These are phyloP conservation scores for Nymphalis io DNA, from an alignment of 1,140 invertebrate genomes.

Conservation along the genomic window DNA sequence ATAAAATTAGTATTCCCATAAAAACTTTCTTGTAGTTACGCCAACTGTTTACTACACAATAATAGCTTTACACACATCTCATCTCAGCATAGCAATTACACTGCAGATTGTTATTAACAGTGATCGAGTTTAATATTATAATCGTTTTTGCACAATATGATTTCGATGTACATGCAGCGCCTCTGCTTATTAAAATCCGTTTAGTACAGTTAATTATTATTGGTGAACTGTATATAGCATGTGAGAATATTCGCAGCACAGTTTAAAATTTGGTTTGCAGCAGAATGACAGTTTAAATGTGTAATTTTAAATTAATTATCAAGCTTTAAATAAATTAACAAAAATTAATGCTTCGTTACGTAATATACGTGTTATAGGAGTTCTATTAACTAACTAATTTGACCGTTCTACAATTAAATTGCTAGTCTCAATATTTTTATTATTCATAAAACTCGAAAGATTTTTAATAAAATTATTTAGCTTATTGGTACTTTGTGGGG, in stretches of 20 bases:
- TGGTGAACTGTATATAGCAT: slow-evolving; percentile 35
- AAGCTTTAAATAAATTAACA: slow-evolving; percentile 14
- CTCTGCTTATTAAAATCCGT: slow-evolving; percentile 40
- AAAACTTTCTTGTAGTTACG: slow-evolving; percentile 39
- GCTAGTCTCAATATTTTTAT: slow-evolving; percentile 69
- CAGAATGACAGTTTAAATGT: slow-evolving; percentile 36
- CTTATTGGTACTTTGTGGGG: not conserved
- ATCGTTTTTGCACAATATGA: slow-evolving; percentile 14
- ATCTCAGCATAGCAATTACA: not conserved
- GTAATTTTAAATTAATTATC: slow-evolving; percentile 13
- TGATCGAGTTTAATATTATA: slow-evolving; percentile 41
- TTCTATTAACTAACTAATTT: slow-evolving; percentile 30
- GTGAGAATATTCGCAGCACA: slow-evolving; percentile 42
- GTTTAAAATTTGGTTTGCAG: slow-evolving; percentile 50
- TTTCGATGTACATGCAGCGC: slow-evolving; percentile 22
- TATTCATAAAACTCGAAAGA: not conserved
- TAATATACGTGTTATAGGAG: not conserved
- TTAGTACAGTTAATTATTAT: slow-evolving; percentile 21
- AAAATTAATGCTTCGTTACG: slow-evolving; percentile 14
- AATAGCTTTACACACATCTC: not conserved
- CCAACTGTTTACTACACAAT: slow-evolving; percentile 6
- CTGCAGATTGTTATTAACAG: slow-evolving; percentile 14
- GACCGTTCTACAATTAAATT: slow-evolving; percentile 57
- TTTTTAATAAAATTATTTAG: not conserved
- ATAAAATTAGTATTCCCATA: not conserved